Evolutionary conservation across 2,113 vertebrate genomes (phyloP).

Genomic region (Bothrops jararaca): DNA sequence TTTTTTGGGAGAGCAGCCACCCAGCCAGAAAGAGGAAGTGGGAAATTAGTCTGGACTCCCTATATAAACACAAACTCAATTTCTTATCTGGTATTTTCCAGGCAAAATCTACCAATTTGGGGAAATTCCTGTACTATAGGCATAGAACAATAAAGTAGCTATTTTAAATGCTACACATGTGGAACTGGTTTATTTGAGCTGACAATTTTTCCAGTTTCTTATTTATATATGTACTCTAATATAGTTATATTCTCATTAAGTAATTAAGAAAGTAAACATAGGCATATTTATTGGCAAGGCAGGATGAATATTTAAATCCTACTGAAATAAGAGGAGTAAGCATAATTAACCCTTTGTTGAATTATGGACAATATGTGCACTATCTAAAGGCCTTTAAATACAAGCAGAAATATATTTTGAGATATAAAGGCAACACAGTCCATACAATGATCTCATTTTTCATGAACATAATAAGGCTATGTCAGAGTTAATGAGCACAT

Average conservation of each 20-base stretch:
- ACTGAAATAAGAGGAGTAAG: background rate
- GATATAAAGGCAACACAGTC: background rate
- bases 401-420: background rate
- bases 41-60: background rate
- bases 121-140: background rate
- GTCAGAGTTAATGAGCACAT: background rate
- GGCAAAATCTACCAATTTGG: background rate
- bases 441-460: background rate
- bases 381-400: background rate
- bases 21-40: background rate
- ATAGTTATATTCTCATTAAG: background rate
- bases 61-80: background rate
- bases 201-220: background rate
- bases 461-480: background rate
- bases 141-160: background rate
- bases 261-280: background rate
- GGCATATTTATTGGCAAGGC: background rate
- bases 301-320: background rate
- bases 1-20: background rate
- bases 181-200: background rate
- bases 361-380: background rate
- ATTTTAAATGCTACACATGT: background rate
- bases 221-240: background rate
- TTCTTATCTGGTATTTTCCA: background rate
- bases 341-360: background rate